phyloP scores from a whole-genome alignment of 2,888 invertebrate species.

The Brenthis daphne region DNA sequence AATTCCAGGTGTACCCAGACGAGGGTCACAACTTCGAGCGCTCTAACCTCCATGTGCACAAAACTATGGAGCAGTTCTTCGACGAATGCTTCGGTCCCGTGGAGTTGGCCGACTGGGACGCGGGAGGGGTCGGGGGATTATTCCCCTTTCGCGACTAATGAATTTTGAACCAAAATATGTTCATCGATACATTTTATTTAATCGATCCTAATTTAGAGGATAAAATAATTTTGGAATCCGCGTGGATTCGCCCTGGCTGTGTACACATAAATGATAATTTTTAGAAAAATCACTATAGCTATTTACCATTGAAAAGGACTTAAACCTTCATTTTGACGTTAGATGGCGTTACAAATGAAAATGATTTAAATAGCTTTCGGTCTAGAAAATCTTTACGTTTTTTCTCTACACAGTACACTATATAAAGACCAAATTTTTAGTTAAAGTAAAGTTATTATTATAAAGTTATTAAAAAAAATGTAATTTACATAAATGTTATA shows the following conservation, averaged over 20 bases:
- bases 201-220: no score
- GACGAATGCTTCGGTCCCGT: constrained; percentile 90
- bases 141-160: constrained; percentile 75
- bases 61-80: constrained; percentile 93
- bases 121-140: constrained; percentile 79
- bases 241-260: constrained; percentile 14
- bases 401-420: no score
- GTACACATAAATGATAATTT: constrained; percentile 13
- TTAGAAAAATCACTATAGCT: background rate
- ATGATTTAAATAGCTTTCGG: no score
- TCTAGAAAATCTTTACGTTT: no score
- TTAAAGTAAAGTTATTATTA: no score
- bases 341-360: no score
- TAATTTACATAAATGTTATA: no score
- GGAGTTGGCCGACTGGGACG: constrained; percentile 87
- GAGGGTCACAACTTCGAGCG: constrained; percentile 89
- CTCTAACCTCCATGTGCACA: constrained; percentile 89
- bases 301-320: background rate
- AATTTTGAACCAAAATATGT: no score
- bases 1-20: constrained; percentile 90
- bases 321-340: background rate
- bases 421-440: no score
- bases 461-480: no score
- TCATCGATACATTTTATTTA: no score
- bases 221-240: constrained; percentile 9